Evolutionary conservation across 2,797 vertebrate species (phyloP), one percentile per base, ranked within the genome.

Genomic region (Euphonia xanthogaster): DNA sequence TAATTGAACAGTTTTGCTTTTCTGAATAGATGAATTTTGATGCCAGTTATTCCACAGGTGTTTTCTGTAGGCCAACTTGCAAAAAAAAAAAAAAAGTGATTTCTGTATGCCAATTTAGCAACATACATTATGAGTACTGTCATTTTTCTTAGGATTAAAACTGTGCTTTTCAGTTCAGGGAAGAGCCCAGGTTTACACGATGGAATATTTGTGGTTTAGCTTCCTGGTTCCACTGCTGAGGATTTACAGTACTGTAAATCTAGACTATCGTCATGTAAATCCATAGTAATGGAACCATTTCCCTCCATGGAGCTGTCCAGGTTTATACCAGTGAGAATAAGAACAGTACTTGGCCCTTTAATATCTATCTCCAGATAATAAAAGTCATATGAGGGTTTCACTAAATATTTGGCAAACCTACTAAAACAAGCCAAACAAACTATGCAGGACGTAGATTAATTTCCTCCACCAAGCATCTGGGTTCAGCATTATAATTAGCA

Each of bases 401-500:
- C 92, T 94, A 96, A 96, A 97, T 96, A 96, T 96, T 97, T 97
- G 96, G 96, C 96, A 97, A 96, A 94, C 87, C 85, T 79, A 95
- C 91, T 95, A 94, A 96, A 97, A 96, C 94, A 96, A 96, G 87
- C 77, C 89, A 63, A 93, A 96, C 93, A 74, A 96, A 94, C 96
- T 96, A 91, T 42, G 16, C 92, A 97, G 96, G 95, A 95, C 90
- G 28, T 90, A 97, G 95, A 95, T 96, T 95, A 90, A 97, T 97
- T 97, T 97, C 95, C 95, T 96, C 91, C 80, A 88, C 74, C 71
- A 80, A 54, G 95, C 96, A 96, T 97, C 96, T 97, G 96, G 95
- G 95, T 96, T 97, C 92, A 94, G 89, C 96, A 94, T 94, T 90
- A 94, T 97, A 97, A 97, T 97, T 97, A 97, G 91, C 96, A 96